Evolutionary conservation across 1,140 invertebrate species (phyloP), one percentile per base, ranked within the genome.

Genomic region (Brachionus calyciflorus): DNA sequence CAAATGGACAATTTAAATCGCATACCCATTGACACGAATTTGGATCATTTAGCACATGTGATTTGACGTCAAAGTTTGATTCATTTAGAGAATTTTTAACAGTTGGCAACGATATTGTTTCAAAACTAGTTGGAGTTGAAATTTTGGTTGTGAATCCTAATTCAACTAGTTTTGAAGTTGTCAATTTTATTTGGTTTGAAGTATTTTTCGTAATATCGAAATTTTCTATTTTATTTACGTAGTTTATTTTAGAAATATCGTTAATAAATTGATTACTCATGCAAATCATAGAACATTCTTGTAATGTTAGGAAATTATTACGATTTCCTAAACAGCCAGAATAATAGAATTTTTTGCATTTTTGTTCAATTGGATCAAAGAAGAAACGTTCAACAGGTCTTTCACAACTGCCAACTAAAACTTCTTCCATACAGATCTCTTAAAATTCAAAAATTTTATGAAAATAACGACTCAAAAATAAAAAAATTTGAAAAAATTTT

Each of bases 251-350:
- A n/a, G 17, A 9, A 28, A 26, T 55, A 26, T 55, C 21, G n/a
- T 30, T 5, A 26, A 21, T 26, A 5, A 41, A 19, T 37, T 60
- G 12, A 2, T 65, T 19, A 44, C 14, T 46, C 0, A 28, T 3
- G n/a, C 60, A 65, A 21, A 65, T 24, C 24, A 41, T 26, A 26
- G 19, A 41, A 78, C 92, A 93, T 78, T 92, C 90, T 48, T 88
- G 83, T 60, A 87, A 83, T 19, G 89, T 88, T 69, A 85, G 87
- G 84, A 94, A 94, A 80, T 91, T 89, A 83, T 95, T 95, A 24
- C 88, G 89, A 79, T 91, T 94, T 55, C 93, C 93, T 44, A 89
- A 89, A 83, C 92, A 94, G 77, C 94, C 93, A 53, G 90, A 89
- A 81, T 92, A 96, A 10, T 85, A 85, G 84, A 96, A 96, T 79